A percentile compares a stretch with the other conserved stretches of the same genome.
Conservation (phyloP, 2,113 vertebrate species). For the Heterocephalus glaber region DNA sequence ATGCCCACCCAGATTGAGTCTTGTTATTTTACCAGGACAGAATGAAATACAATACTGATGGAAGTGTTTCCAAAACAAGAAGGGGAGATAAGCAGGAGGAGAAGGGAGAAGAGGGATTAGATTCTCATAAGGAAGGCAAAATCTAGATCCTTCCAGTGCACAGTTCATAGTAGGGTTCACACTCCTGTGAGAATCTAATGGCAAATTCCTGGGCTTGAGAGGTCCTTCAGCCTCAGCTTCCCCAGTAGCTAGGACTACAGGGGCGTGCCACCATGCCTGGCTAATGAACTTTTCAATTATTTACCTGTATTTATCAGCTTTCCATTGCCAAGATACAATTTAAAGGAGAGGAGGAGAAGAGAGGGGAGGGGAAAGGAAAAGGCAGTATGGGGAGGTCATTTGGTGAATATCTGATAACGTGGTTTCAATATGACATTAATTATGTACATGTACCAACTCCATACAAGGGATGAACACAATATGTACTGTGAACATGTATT, state of each 20-base stretch:
- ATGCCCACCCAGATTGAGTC: neutral
- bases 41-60: neutral
- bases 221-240: neutral
- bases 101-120: neutral
- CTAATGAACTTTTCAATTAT: neutral
- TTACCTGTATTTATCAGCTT: neutral
- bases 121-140: neutral
- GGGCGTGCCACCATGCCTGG: neutral
- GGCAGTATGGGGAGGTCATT: neutral
- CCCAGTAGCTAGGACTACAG: neutral
- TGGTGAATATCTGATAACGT: neutral
- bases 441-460: neutral
- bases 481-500: too few relatives aligned
- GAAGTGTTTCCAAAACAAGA: neutral
- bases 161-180: neutral
- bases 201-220: neutral
- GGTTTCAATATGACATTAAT: neutral
- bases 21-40: neutral
- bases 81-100: neutral
- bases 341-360: neutral
- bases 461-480: neutral
- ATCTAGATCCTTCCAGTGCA: neutral
- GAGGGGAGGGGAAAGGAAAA: neutral
- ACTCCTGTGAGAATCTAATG: neutral
- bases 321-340: neutral